Conservation (phyloP, 2,113 vertebrate genomes). For the Lontra canadensis region DNA sequence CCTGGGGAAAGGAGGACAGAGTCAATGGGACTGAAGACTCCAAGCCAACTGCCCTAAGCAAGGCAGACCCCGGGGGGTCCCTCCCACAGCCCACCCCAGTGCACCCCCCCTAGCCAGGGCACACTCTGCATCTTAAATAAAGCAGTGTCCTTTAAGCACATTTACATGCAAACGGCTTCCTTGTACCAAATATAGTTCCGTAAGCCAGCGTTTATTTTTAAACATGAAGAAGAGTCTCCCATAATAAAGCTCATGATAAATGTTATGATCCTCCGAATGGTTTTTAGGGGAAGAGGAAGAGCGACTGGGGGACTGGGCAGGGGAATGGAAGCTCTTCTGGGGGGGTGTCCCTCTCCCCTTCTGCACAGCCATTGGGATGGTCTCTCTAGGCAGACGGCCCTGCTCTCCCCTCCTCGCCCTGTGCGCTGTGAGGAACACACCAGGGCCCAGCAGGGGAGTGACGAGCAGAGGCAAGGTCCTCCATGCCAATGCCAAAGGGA, state of each 20-base stretch:
- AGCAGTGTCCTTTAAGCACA: conserved; percentile 60
- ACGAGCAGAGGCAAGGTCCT: background rate
- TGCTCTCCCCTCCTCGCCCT: background rate
- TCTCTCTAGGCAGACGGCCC: background rate
- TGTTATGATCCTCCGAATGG: conserved; percentile 67
- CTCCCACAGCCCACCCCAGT: background rate
- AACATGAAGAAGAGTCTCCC: conserved; percentile 64
- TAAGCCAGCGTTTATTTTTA: conserved; percentile 75
- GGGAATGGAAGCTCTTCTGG: background rate
- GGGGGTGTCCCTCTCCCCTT: background rate
- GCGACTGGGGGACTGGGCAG: background rate
- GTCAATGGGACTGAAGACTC: conserved; percentile 75
- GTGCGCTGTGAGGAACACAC: background rate
- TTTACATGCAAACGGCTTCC: conserved; percentile 72
- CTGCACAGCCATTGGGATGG: background rate
- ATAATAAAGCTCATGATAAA: conserved; percentile 67
- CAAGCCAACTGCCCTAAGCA: conserved; percentile 44
- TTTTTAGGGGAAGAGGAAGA: conserved; percentile 38
- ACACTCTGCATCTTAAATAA: conserved; percentile 56
- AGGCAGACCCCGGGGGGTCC: background rate
- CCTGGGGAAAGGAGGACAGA: conserved; percentile 70
- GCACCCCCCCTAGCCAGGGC: conserved; percentile 7
- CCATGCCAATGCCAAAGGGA: background rate
- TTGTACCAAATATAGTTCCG: conserved; percentile 67
- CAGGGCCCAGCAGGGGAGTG: background rate